Evolutionary conservation across 2,797 vertebrate species (phyloP).

Genomic region (Cynopterus sphinx): DNA sequence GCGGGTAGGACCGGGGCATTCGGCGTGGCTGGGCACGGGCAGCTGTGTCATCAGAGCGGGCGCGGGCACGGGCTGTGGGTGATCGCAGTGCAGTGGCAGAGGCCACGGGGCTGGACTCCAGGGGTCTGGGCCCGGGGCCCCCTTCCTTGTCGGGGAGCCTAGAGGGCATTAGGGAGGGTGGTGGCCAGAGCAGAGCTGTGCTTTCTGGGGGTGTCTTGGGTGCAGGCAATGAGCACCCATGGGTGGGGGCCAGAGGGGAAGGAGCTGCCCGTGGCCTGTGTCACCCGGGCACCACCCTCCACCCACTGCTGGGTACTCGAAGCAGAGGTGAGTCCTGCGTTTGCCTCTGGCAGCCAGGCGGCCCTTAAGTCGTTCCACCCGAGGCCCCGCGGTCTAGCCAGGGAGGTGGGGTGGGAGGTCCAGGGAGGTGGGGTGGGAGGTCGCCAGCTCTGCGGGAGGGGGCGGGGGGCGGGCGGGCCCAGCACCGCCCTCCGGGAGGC

Average conservation of each 20-base stretch:
- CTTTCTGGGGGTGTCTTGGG: background rate
- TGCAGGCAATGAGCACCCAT: background rate
- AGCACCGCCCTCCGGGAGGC: too few relatives aligned
- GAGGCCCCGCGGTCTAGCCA: fast-evolving
- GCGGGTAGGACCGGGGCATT: background rate
- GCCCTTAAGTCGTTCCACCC: background rate
- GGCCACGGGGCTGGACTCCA: background rate
- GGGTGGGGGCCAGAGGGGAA: background rate
- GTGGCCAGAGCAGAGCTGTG: background rate
- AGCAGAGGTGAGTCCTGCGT: background rate
- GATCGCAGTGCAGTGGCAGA: background rate
- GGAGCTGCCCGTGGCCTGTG: background rate
- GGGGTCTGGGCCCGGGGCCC: fast-evolving
- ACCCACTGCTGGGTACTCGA: background rate
- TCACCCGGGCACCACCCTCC: background rate
- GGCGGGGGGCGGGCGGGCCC: background rate
- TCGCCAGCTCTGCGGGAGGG: background rate
- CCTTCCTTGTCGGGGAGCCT: background rate
- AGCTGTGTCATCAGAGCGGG: background rate
- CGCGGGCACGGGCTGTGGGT: too few relatives aligned
- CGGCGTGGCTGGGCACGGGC: background rate
- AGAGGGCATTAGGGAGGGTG: background rate
- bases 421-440: too few relatives aligned
- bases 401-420: background rate
- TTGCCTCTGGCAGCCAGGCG: background rate